Evolutionary conservation across 2,113 vertebrate species (phyloP), one percentile per base, ranked within the genome.

Genomic region (Tachysurus vachellii): DNA sequence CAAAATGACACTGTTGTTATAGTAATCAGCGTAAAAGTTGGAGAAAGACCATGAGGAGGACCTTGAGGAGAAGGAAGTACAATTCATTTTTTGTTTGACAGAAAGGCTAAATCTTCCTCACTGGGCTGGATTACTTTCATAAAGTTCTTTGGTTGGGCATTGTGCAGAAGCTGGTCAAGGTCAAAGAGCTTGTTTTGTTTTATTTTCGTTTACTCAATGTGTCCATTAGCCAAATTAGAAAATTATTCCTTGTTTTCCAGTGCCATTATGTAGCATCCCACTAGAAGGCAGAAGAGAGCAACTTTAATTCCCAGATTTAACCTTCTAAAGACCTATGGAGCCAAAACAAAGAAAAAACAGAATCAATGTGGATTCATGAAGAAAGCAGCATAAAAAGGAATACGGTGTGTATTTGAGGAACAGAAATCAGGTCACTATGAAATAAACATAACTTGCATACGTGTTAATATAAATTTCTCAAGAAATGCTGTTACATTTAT

Each of bases 1-100:
- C 66, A 89, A 68, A 44, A 99, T 94, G 23, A 98, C 92, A 3
- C 92, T 91, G 61, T 93, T 97, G 89, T 95, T 91, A 21, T 94
- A 93, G 91, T 96, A 96, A n/a, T 93, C 87, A 82, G 86, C 89
- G 92, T 82, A 96, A 90, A 94, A 93, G 70, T 93, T 57, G 92
- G 77, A 91, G 87, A 80, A 86, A 90, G 64, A 76, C 36, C n/a
- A 28, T 47, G 86, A 88, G 7, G 88, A 85, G 6, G 89, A 56
- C 5, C 86, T 31, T 47, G 86, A 88, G 9, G 88, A 85, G 6
- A 88, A 54, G 7, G 87, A 56, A 26, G 88, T 88, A n/a, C 77
- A 56, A 57, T 61, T 44, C 79, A 61, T 59, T 80, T 61, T 56
- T 42, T 54, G 14, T 56, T 79, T 17, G 14, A 79, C 17, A 2